These are phyloP conservation scores for Otocyon megalotis DNA, from an alignment of 2,113 vertebrate genomes.

Conservation along the genomic window DNA sequence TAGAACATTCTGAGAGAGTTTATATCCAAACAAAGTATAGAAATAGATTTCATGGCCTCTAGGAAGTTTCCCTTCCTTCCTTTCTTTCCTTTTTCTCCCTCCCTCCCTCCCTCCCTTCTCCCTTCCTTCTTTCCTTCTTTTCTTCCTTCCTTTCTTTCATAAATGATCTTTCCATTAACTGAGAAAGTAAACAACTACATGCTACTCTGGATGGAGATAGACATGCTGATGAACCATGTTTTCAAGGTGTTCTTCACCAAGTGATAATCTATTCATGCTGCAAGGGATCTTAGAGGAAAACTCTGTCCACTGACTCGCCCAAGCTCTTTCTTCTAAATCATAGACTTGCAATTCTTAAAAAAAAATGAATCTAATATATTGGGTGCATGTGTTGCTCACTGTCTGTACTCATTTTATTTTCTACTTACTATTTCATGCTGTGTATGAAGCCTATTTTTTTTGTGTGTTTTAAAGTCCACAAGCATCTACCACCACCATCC, in stretches of 20 bases:
- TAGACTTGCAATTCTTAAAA: neutral
- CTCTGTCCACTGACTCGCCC: neutral
- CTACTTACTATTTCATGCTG: neutral
- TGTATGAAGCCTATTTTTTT: neutral
- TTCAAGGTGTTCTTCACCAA: neutral
- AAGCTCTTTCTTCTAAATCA: neutral
- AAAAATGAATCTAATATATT: neutral
- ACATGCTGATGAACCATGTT: neutral
- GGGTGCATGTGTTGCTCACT: neutral
- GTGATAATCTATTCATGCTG: neutral
- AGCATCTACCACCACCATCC: neutral
- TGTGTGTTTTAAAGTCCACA: neutral
- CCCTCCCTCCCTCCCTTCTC: rapidly evolving
- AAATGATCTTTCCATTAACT: neutral
- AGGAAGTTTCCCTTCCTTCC: neutral
- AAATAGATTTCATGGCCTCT: neutral
- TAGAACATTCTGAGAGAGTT: slow-evolving; percentile 67
- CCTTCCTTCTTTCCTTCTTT: rapidly evolving
- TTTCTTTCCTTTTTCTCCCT: neutral
- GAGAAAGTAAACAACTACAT: neutral
- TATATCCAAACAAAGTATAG: neutral
- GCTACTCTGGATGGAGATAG: neutral
- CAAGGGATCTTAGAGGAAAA: neutral
- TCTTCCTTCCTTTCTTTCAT: neutral
- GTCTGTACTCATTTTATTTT: neutral